Percentiles rank a stretch among this genome's conserved stretches.
Conservation (phyloP, 2,888 invertebrate species). For the Toxonevra muliebris region DNA sequence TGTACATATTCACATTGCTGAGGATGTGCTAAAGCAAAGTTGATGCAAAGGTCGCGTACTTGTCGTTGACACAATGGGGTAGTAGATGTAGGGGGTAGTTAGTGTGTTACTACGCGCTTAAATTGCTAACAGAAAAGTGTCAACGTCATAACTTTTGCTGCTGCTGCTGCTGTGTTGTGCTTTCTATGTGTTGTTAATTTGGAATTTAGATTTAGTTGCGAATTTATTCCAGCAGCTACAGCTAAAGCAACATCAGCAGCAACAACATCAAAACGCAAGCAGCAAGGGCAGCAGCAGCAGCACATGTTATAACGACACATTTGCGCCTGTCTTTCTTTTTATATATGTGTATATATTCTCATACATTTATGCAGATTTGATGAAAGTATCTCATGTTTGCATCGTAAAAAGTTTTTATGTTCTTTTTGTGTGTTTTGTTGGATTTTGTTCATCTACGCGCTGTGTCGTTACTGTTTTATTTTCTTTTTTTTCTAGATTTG, state of each 20-base stretch:
- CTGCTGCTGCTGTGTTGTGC: neutral
- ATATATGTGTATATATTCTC: no score
- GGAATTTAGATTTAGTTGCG: conserved; percentile 35
- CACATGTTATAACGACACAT: neutral
- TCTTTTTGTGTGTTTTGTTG: neutral
- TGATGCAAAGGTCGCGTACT: neutral
- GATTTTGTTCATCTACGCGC: no score
- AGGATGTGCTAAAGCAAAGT: neutral
- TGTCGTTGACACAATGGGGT: no score
- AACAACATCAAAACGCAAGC: neutral
- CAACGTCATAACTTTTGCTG: conserved; percentile 32
- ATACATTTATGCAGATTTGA: conserved; percentile 30
- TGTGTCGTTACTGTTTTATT: no score
- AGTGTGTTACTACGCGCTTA: neutral
- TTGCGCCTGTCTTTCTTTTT: no score
- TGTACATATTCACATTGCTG: neutral
- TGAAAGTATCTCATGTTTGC: conserved; percentile 26
- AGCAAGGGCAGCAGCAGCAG: conserved; percentile 1
- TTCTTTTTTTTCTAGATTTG: no score
- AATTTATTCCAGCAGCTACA: conserved; percentile 12
- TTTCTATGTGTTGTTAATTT: conserved; percentile 26
- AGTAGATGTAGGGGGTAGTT: no score
- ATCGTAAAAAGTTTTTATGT: conserved; percentile 34
- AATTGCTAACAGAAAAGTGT: conserved; percentile 22
- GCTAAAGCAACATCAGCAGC: conserved; percentile 19